These are phyloP conservation scores for Lycodopsis pacificus DNA, from an alignment of 2,797 vertebrate species.

Conservation along the genomic window DNA sequence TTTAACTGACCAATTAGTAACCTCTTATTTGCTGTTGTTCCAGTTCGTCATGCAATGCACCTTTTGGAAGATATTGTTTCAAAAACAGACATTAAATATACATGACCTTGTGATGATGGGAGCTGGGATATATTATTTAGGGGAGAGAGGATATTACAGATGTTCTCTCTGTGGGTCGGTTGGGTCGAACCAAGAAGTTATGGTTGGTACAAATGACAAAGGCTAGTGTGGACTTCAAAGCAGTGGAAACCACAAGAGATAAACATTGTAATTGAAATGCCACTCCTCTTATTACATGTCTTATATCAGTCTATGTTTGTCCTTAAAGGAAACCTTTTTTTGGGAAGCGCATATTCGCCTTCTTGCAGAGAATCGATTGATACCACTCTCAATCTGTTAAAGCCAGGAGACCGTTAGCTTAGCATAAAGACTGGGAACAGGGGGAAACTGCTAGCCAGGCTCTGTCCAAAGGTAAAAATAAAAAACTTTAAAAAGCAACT, in stretches of 20 bases:
- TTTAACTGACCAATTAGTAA: constrained; percentile 81
- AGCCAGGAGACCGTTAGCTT: background rate
- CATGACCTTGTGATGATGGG: constrained; percentile 72
- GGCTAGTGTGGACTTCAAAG: constrained; percentile 1
- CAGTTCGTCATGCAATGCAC: constrained; percentile 58
- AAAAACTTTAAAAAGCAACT: background rate
- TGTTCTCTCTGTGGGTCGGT: constrained; percentile 41
- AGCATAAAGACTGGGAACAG: background rate
- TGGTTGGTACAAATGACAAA: constrained; percentile 29
- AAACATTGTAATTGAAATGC: constrained; percentile 13
- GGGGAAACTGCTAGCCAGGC: background rate
- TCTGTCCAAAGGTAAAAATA: background rate
- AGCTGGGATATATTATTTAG: constrained; percentile 75
- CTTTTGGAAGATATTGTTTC: constrained; percentile 73
- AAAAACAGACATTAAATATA: constrained; percentile 80
- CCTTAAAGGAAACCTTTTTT: background rate
- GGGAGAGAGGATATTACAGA: constrained; percentile 52
- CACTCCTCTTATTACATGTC: background rate
- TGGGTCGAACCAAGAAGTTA: constrained; percentile 41
- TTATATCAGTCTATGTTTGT: background rate
- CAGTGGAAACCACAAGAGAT: background rate
- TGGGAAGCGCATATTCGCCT: background rate
- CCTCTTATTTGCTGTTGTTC: constrained; percentile 72
- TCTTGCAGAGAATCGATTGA: background rate
- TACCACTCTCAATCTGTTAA: background rate